Base-by-base conservation (phyloP, 2,113 vertebrate species). In the Brienomyrus longianalis region DNA sequence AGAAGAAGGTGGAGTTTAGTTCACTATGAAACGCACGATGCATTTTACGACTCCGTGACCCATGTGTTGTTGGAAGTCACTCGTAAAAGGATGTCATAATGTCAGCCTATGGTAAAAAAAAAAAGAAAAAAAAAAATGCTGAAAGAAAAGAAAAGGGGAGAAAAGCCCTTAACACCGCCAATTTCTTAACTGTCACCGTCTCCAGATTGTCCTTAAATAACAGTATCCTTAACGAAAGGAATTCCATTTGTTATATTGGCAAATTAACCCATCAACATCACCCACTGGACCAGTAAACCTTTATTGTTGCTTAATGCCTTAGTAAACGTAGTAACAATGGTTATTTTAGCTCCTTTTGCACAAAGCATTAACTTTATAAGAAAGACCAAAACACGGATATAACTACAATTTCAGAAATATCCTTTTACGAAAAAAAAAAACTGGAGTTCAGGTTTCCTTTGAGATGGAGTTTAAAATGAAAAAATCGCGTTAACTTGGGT, bases 41-140 rank as follows among this genome's bases (percentile, higher is more conserved):
- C 83, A 47, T 84, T 84, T 84, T 84, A 84, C 62, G 62, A 70
- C 27, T 70, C 62, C n/a, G 62, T 80, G 74, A 43, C 74, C 74
- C 74, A 80, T 80, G 83, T 84, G 43, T 39, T 84, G 83, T 47
- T 84, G 21, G 48, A 84, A 47, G 83, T 45, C 45, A 48, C 39
- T 84, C 45, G 45, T 45, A 48, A 48, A 45, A 84, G 45, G 83
- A 84, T 84, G 83, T 39, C 39, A 48, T 48, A 48, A 47, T 84
- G 45, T 45, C 83, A 84, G 45, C 2, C 39, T 11, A 48, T 48
- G 45, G 39, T 47, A 48, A 48, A 80, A 70, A 70, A 80, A 43
- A 31, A 31, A 31, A 31, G 1, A 48, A 48, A 80, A 70, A 70
- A 80, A 23, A 62, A 77, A 56, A 43, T 43, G 15, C 74, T 77